Base-by-base conservation (phyloP, 1,140 invertebrate genomes). In the Eupristina koningsbergeri region DNA sequence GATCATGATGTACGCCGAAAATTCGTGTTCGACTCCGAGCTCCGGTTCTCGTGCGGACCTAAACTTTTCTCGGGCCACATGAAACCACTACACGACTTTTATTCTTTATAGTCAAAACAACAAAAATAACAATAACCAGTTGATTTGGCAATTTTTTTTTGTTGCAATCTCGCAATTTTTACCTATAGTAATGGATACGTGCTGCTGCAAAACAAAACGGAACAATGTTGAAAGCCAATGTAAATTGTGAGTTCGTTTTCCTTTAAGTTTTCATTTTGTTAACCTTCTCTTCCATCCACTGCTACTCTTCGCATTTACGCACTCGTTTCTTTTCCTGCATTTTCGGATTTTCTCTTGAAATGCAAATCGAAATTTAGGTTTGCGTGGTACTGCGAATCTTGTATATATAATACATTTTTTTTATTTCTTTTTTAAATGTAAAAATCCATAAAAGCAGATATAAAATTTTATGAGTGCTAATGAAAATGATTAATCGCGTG, bases 171-270 rank as follows among this genome's bases (percentile, higher is more conserved):
- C 45, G 22, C 29, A 34, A 45, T 79, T 39, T 34, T 76, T 39
- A 45, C 36, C 75, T 17, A 31, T 76, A 80, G 71, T 84, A 29
- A 91, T 91, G 90, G 89, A 89, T 89, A 87, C 83, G 88, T 82
- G 74, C 84, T 90, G 80, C 86, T 83, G 41, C 76, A 81, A 67
- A 85, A 77, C 45, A 81, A 84, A 89, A 85, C 86, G 73, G 84
- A 86, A 89, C 87, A 79, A 89, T 89, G 88, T 77, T 86, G 85
- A 86, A 86, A 61, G 85, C 87, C 88, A 83, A 88, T 86, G 86
- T 80, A 85, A 89, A 88, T 84, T 81, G 90, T 91, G 85, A 90
- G 90, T 91, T 63, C 63, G 39, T 34, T 83, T 67, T 17, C 26
- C 67, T 5, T 26, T 69, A n/a, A 53, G n/a, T n/a, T n/a, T 80